Conservation (phyloP, 2,888 invertebrate species). For the Eilema sororculum region DNA sequence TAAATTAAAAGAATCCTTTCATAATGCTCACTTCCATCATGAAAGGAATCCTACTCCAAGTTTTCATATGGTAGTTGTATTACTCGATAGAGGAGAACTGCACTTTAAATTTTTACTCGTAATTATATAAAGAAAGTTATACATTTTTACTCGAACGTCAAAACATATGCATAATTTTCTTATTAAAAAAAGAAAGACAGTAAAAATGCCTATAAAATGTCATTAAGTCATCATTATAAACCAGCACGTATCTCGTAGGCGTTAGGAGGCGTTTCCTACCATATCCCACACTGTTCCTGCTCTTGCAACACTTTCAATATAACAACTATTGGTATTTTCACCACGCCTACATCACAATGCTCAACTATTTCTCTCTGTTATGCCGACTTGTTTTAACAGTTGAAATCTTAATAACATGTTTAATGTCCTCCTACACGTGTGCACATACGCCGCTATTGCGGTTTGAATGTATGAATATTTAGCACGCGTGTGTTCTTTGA, state of each 20-base stretch:
- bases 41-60: neutral
- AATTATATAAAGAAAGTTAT: too few relatives aligned
- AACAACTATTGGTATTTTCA: slow-evolving; percentile 43
- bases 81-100: neutral
- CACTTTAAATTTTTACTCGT: neutral
- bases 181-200: neutral
- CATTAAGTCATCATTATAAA: slow-evolving; percentile 1
- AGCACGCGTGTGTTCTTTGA: slow-evolving; percentile 41
- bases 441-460: slow-evolving; percentile 44
- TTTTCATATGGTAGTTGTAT: neutral
- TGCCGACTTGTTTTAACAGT: slow-evolving; percentile 61
- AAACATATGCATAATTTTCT: neutral
- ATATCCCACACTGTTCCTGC: slow-evolving; percentile 33
- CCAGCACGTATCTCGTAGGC: slow-evolving; percentile 15
- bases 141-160: neutral
- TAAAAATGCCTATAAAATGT: neutral
- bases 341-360: slow-evolving; percentile 43
- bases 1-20: neutral
- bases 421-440: slow-evolving; percentile 63
- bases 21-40: neutral
- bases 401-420: slow-evolving; percentile 74
- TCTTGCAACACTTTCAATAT: slow-evolving; percentile 43
- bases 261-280: slow-evolving; percentile 24
- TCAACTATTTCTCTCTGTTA: slow-evolving; percentile 50
- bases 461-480: slow-evolving; percentile 55